A percentile compares a stretch with the other conserved stretches of the same genome.
phyloP scores from a whole-genome alignment of 2,797 vertebrate genomes.

The Meriones psammophilus region DNA sequence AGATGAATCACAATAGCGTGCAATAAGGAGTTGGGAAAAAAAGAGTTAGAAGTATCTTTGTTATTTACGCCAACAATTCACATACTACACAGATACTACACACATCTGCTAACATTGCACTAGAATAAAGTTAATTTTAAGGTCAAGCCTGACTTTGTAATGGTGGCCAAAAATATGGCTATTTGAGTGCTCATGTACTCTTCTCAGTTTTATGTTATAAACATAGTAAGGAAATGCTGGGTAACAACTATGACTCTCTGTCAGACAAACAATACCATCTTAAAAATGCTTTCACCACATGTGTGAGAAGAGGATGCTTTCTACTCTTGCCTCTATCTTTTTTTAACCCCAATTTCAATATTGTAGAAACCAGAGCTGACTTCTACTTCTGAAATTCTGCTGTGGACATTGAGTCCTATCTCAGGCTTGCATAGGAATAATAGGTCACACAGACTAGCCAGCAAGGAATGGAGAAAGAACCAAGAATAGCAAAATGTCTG shows the following conservation, averaged over 20 bases:
- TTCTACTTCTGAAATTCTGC: background rate
- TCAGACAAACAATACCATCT: background rate
- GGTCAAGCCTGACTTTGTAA: background rate
- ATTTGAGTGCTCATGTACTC: background rate
- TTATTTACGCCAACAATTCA: background rate
- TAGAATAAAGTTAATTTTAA: background rate
- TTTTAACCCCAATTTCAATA: background rate
- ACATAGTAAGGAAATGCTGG: constrained; percentile 12
- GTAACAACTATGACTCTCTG: background rate
- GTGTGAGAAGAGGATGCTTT: background rate
- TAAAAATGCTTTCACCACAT: constrained; percentile 2
- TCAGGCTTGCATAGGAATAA: background rate
- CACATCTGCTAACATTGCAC: background rate
- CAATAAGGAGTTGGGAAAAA: background rate
- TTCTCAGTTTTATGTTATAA: background rate
- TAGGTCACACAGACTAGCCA: background rate
- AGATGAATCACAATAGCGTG: background rate
- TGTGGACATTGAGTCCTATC: background rate
- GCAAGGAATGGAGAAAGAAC: background rate
- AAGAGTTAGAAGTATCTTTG: background rate
- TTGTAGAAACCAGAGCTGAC: constrained; percentile 2
- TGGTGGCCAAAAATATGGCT: background rate
- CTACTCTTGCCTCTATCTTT: background rate
- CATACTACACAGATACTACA: background rate
- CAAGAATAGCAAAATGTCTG: background rate